Percentiles rank a stretch among this genome's conserved stretches.
Evolutionary conservation across 2,888 invertebrate genomes (phyloP).

Genomic region (Lapara coniferarum): DNA sequence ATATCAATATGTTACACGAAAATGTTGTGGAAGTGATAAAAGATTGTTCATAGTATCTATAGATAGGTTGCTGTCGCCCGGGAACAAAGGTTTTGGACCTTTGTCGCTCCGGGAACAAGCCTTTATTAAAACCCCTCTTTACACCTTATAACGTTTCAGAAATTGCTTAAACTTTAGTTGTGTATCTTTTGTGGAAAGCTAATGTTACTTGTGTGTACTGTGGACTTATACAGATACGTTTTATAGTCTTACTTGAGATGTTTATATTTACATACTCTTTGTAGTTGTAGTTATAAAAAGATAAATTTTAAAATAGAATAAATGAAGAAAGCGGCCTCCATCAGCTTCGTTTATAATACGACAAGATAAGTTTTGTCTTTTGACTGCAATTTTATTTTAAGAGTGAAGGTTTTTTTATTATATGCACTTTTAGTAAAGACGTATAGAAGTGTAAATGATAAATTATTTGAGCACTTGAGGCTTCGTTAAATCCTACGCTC

Average conservation of each 20-base stretch:
- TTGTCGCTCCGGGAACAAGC: constrained; percentile 58
- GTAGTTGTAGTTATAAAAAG: neutral
- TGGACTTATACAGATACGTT: neutral
- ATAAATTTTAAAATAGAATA: neutral
- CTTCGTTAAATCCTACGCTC: constrained; percentile 69
- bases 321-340: neutral
- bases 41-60: constrained; percentile 45
- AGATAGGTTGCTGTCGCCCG: constrained; percentile 43
- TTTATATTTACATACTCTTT: too few relatives aligned
- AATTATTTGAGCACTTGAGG: constrained; percentile 60
- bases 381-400: neutral
- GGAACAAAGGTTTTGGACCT: constrained; percentile 57
- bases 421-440: neutral
- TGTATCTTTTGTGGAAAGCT: constrained; percentile 36
- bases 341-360: too few relatives aligned
- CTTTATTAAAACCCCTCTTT: constrained; percentile 65
- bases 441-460: constrained; percentile 51
- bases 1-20: constrained; percentile 43
- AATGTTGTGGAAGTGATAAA: constrained; percentile 50
- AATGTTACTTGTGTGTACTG: neutral
- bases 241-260: neutral
- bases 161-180: constrained; percentile 48
- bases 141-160: constrained; percentile 56
- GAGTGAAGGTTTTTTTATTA: neutral
- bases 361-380: too few relatives aligned